Base-by-base conservation (phyloP, 2,113 vertebrate species). In the Rhinogobius similis region DNA sequence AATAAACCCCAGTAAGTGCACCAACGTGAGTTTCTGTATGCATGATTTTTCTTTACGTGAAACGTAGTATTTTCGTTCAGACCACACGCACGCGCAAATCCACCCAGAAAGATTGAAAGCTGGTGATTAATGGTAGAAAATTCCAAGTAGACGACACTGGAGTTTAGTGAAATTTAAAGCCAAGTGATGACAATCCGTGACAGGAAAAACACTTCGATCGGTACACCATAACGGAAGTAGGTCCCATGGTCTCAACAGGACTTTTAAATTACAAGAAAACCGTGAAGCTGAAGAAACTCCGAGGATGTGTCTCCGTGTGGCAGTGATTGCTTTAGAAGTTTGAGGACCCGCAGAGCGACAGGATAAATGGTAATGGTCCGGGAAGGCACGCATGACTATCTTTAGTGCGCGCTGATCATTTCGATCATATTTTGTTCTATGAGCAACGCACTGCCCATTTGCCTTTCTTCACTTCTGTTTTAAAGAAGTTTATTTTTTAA, bases 331-430 rank as follows among this genome's bases (percentile, higher is more conserved):
- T 87, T 87, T 73, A 67, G 72, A 78, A 63, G 62, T 79, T 61
- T 84, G 84, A 87, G 56, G 88, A 66, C 80, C 82, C 78, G 20
- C 83, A 46, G 70, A 73, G 88, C 68, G 84, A 78, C 71, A 84
- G 91, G 91, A 90, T 91, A 89, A 92, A 93, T 93, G 93, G 92
- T 92, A 80, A 73, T 61, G 87, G 73, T 58, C 32, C 67, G 76
- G 75, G 66, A 9, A 14, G 20, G 46, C 46, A n/a, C 46, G 44
- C 18, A 1, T 50, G 46, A 9, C n/a, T n/a, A n/a, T n/a, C n/a
- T n/a, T n/a, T n/a, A 50, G 8, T 50, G 46, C 20, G 18, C n/a
- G 46, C 10, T 21, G 1, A 46, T 36, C 32, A 5, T 36, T 36
- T 36, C 9, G 32, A 36, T 36, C 32, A 36, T 8, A 36, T 36